Base-by-base conservation (phyloP, 2,888 invertebrate genomes). In the Pollenia labialis region DNA sequence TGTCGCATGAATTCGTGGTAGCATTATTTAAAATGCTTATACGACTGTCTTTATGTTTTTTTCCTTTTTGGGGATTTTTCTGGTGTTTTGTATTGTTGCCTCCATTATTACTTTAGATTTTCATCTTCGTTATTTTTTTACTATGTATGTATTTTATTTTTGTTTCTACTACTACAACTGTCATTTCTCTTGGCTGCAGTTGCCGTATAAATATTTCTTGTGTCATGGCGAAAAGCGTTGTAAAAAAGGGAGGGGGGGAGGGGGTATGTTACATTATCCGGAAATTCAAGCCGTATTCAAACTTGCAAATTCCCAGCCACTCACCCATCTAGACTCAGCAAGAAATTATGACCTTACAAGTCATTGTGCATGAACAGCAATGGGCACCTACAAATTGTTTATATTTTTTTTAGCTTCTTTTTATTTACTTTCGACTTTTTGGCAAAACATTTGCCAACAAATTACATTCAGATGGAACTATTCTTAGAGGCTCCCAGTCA, bases 341-440 rank as follows among this genome's bases (percentile, higher is more conserved):
- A 81, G 84, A 84, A 84, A 84, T 87, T 87, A 87, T 84, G 84
- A 87, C 87, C 87, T 87, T 87, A 81, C 68, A 81, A 80, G 86
- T 84, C 77, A 77, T 81, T 84, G 84, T 81, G 48, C 74, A 84
- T 77, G 81, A 84, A 80, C 71, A 62, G 75, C 83, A 77, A 56
- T 32, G 84, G 84, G 84, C 87, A 87, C 87, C 87, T 87, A 87
- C 87, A 84, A 87, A 87, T 81, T 84, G 87, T 84, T 83, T 80
- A 74, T 83, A n/a, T 69, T 62, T 75, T 69, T 76, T 52, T n/a
- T 66, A n/a, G 1, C 62, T 16, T 10, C 23, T 48, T 52, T 56
- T 62, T 79, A 40, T 68, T 77, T 69, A 42, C 52, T 71, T 69
- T 72, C 58, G 14, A 32, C 48, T 69, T 75, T 77, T 62, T 81